Evolutionary conservation across 1,140 invertebrate species (phyloP), one percentile per base, ranked within the genome.

Genomic region (Bombus confusus): DNA sequence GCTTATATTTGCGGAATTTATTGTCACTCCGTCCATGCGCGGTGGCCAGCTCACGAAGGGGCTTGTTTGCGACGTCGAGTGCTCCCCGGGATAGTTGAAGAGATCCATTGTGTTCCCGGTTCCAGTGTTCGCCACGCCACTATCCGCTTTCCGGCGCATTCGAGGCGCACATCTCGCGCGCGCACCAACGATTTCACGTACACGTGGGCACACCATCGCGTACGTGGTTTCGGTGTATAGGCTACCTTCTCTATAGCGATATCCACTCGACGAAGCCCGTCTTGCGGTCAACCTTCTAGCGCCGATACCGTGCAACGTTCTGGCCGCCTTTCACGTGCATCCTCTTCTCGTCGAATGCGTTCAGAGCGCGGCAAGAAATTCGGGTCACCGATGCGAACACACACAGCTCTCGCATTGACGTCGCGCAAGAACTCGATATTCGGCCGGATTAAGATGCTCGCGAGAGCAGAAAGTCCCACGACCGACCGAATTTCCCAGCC

Each of bases 21-120:
- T 90, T 85, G 90, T 90, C 84, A 85, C 79, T 85, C 78, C 25
- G 76, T 80, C 57, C n/a, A 39, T 69, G 41, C 57, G 74, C 66
- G 18, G 47, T 59, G 87, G 73, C 79, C 90, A 75, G 77, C 80
- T 74, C 85, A 83, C 88, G 86, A 85, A 91, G 88, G 86, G 88
- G 90, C 90, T 91, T 91, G 91, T 91, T 91, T 91, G 91, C 91
- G 91, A 91, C 91, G 88, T 91, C 90, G 91, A 91, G 91, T 88
- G 86, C 78, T 82, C 80, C 80, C 82, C 69, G 80, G 86, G 86
- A 81, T 88, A 87, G 86, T 91, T 90, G 91, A 89, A 88, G 86
- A 81, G 90, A 86, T 91, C 86, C 90, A 91, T 91, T 91, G 90
- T 91, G 78, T 39, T 83, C 78, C 72, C 74, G 83, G 72, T 87